Base-by-base conservation (phyloP, 2,888 invertebrate genomes). In the Heterodera filipjevi region DNA sequence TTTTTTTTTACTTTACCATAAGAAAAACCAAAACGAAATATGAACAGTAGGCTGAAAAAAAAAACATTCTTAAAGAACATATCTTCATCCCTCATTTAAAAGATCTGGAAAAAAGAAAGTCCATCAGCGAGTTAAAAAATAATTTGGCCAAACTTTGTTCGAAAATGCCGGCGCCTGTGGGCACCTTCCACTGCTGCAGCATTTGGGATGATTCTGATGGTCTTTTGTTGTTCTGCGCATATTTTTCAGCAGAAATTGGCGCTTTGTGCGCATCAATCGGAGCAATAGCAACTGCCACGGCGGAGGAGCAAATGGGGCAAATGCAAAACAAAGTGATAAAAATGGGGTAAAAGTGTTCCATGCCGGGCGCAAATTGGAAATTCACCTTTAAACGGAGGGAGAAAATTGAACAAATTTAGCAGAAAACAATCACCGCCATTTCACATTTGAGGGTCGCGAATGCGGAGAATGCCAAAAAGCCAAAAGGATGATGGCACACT, bases 131-230 rank as follows among this genome's bases (percentile, higher is more conserved):
- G 39, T 6, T 39, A 39, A 39, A 6, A 39, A 39, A 6, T 6
- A 39, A 39, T 39, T 39, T 39, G 3, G 39, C 5, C 39, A 35
- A 10, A 59, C 75, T 35, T 75, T 75, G 39, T 68, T 75, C 32
- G 75, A 66, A 59, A 75, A 75, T 30, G 75, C 75, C 19, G 75
- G 75, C 16, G 75, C 75, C 22, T 75, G 73, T 39, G 27, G 32
- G 66, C 53, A 66, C 32, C 19, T 64, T 32, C 33, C 33, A 16
- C 66, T n/a, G 33, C 12, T 3, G 33, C 16, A 8, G 66, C 22
- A 12, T 32, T 3, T 16, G 16, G 22, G 27, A 30, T 35, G 49
- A 32, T 72, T 5, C 32, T 75, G 59, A 19, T n/a, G 59, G 3
- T 59, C 49, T 32, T 6, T 49, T 75, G 49, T 53, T 53, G 49